Evolutionary conservation across 2,113 vertebrate genomes (phyloP).

Genomic region (Crotophaga sulcirostris): DNA sequence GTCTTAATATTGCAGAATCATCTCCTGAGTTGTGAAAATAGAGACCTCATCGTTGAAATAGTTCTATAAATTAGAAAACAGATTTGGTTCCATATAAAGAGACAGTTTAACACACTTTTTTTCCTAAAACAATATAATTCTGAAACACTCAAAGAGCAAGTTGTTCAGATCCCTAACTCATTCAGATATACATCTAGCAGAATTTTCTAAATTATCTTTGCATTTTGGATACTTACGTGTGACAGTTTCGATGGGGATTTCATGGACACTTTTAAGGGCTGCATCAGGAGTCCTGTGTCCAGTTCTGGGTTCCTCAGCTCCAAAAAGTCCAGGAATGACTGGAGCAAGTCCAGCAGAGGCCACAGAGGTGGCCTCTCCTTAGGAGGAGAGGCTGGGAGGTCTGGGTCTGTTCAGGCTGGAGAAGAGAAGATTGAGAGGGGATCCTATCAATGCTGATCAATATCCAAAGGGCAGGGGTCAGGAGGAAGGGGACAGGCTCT

Average conservation of each 20-base stretch:
- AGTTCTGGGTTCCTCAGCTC: no score
- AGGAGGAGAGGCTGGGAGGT: no score
- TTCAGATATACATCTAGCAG: not conserved
- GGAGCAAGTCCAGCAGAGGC: no score
- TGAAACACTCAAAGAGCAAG: not conserved
- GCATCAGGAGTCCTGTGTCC: no score
- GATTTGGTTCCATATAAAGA: not conserved
- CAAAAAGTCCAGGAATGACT: no score
- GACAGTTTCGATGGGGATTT: not conserved
- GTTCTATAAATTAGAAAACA: not conserved
- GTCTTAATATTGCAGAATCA: not conserved
- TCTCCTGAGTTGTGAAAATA: not conserved
- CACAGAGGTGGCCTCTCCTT: no score
- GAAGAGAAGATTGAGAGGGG: no score
- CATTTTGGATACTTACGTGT: not conserved
- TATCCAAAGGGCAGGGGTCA: no score
- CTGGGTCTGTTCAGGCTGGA: no score
- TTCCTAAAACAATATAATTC: not conserved
- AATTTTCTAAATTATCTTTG: not conserved
- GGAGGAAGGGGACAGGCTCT: no score
- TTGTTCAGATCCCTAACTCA: not conserved
- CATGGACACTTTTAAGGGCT: not conserved
- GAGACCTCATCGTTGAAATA: not conserved
- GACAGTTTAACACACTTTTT: not conserved
- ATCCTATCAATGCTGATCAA: no score